Evolutionary conservation across 2,113 vertebrate genomes (phyloP), one percentile per base, ranked within the genome.

Genomic region (Gymnarchus niloticus): DNA sequence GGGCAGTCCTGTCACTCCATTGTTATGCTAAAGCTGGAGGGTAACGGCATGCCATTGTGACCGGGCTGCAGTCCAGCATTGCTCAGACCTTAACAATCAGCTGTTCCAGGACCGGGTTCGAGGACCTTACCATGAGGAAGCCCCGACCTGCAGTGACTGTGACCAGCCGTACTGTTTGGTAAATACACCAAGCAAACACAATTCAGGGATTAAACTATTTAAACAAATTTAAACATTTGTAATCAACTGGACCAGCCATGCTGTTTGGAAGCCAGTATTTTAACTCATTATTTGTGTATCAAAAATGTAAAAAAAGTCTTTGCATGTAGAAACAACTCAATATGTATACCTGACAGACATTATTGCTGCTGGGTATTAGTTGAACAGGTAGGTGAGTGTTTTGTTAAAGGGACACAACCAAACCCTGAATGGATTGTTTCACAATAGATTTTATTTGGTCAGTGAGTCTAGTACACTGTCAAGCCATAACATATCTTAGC

Each of bases 1-100:
- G 78, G 61, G 44, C 84, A n/a, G 85, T 86, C 57, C 80, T 88
- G 84, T 88, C 87, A 89, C 87, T 85, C 83, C 83, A 86, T 76
- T 84, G 85, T 57, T 86, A 87, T 86, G 82, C 56, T 59, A 76
- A 84, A 83, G 83, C 86, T 84, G 69, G 77, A 82, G 54, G 25
- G 73, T 10, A 56, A 48, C 57, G 51, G 69, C 51, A 49, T 25
- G 46, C 85, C 51, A n/a, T 85, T 76, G 77, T 23, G 54, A 33
- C 19, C 14, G 7, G 6, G 14, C 41, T 14, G 76, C 85, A 33
- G 48, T 12, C 83, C 54, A 48, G 19, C 23, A 10, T 8, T 1
- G 59, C 3, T 10, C 65, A 19, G 21, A n/a, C 9, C 19, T 56
- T 56, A 5, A 3, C 59, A 14, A 65, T 61, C n/a, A 25, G 25